Evolutionary conservation across 92 coral and sea anemone species (phyloP), one percentile per base, ranked within the genome.

Genomic region (Blastomussa wellsi): DNA sequence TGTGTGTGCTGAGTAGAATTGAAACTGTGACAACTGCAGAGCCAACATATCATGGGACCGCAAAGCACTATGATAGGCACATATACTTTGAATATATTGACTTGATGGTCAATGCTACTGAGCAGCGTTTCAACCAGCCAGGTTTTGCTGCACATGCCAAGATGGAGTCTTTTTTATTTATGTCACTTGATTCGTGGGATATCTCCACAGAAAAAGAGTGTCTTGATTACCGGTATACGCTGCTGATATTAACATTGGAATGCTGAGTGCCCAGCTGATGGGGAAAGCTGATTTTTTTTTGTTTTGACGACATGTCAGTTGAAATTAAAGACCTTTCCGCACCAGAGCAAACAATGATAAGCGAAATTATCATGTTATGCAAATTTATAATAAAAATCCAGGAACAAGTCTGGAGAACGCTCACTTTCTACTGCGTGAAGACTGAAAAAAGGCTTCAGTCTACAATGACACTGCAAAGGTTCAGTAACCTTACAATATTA

Each of bases 31-130:
- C 32, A 8, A 64, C 70, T 3, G 94, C 88, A 72, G 67, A 38
- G 68, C 87, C 85, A 39, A 74, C 90, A 77, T 90, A 82, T 76
- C 92, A 89, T 17, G 77, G 76, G 16, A 89, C 95, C 44, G 74
- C 92, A 14, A 77, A 89, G 78, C 90, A 90, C 73, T 62, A 87
- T 79, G 74, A 89, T 69, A 89, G 87, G 68, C 86, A 72, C 42
- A 82, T 92, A 76, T 92, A 92, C 79, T 92, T 92, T 72, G 89
- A 89, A 81, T 85, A 83, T 68, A 80, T 92, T 29, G 92, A 92
- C 84, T 83, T 89, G 52, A 89, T 89, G 79, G 72, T 87, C 48
- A 89, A 89, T 44, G 92, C 91, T 28, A 89, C 89, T 67, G 95
- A 89, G 32, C 72, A 86, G 86, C 91, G 95, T 67, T 92, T 89